These are phyloP conservation scores for Thinocorus orbignyianus DNA, from an alignment of 2,113 vertebrate genomes.

Conservation along the genomic window DNA sequence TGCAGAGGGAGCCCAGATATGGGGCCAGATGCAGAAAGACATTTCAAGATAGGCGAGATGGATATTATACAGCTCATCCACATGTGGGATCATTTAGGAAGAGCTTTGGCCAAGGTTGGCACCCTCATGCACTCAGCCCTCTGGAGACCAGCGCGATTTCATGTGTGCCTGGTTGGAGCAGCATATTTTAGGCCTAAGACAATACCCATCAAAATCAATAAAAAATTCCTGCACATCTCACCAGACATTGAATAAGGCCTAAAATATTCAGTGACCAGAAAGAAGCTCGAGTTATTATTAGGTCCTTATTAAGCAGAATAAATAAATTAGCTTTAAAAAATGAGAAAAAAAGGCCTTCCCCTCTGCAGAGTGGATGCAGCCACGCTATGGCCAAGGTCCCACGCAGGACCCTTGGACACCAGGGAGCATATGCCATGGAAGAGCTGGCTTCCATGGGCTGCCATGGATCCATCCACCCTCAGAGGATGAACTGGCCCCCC, in stretches of 20 bases:
- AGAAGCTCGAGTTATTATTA: background rate
- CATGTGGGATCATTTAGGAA: background rate
- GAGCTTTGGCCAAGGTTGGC: background rate
- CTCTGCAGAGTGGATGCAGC: rapidly evolving
- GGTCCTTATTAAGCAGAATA: background rate
- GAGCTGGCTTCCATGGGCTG: background rate
- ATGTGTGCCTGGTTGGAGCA: rapidly evolving
- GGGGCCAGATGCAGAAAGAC: background rate
- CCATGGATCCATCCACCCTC: rapidly evolving
- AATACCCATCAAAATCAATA: background rate
- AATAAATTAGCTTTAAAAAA: background rate
- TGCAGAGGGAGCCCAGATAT: background rate
- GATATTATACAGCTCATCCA: background rate
- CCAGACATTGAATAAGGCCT: background rate
- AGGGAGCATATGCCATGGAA: background rate
- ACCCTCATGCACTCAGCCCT: background rate
- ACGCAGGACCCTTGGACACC: rapidly evolving
- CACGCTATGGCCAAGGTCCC: rapidly evolving
- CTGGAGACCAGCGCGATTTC: background rate
- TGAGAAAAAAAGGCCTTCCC: background rate
- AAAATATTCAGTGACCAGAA: background rate
- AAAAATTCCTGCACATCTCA: background rate
- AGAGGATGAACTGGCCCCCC: background rate
- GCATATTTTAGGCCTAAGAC: background rate
- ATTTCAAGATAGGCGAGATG: background rate